Base-by-base conservation (phyloP, 2,797 vertebrate genomes). In the Typhlichthys subterraneus region DNA sequence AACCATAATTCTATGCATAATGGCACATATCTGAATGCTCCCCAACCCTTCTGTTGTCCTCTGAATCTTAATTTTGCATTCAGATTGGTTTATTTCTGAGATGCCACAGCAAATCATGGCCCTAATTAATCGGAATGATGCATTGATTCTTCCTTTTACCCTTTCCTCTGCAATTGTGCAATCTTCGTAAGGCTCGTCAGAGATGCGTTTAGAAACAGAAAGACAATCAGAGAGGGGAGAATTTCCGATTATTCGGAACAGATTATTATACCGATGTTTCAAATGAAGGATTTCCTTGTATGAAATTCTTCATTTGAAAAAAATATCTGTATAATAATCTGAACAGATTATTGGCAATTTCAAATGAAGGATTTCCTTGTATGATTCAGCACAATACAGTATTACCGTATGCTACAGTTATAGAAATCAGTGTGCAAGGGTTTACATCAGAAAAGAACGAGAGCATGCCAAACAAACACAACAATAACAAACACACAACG, bases 51-150 rank as follows among this genome's bases (percentile, higher is more conserved):
- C 66, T 61, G 53, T 48, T 81, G 70, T 63, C 66, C 64, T 48
- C 54, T 63, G 74, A 84, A 85, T 85, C 67, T 65, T 81, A 83
- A 85, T 88, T 86, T 78, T 80, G 61, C 79, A 72, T 81, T 82
- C 77, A 83, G 80, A 87, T 86, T 83, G 72, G 66, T 82, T 84
- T 82, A 71, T 83, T 82, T 85, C 73, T 19, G 64, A 73, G 75
- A 70, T 53, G 63, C 70, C 72, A 70, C 70, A 0, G 79, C 79
- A 71, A 88, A 88, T 87, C 69, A 73, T 66, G 73, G n/a, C 72
- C 73, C 73, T 89, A 88, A 87, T 87, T 87, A 83, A 89, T 86
- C 57, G 46, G 53, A 86, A 83, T 69, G 83, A 85, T 79, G 76
- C 77, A 83, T 80, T 38, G 63, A 80, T 87, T 87, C 61, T 61